Conservation (phyloP, 2,113 vertebrate species). For the Boulengeromyrus knoepffleri region DNA sequence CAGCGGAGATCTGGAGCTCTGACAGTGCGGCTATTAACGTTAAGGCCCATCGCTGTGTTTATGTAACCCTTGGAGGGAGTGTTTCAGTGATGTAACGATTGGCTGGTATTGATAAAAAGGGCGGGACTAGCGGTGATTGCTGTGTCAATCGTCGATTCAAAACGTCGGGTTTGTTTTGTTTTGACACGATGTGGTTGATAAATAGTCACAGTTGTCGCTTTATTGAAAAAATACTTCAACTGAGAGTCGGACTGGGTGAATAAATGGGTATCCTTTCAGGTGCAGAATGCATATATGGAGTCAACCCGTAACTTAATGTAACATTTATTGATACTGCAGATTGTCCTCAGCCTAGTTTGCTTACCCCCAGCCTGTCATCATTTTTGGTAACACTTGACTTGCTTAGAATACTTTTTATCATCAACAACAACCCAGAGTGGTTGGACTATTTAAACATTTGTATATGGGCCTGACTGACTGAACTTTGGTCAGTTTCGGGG, state of each 20-base stretch:
- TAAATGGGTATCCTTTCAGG: neutral
- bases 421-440: neutral
- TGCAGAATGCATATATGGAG: neutral
- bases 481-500: neutral
- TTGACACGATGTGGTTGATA: slow-evolving; percentile 1
- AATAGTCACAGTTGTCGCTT: neutral
- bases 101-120: slow-evolving; percentile 68
- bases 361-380: neutral
- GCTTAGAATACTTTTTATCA: neutral
- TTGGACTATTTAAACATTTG: neutral
- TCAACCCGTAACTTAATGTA: neutral
- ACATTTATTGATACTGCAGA: neutral
- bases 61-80: slow-evolving; percentile 62
- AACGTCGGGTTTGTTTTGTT: slow-evolving; percentile 21
- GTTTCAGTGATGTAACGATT: slow-evolving; percentile 56
- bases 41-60: slow-evolving; percentile 47
- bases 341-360: neutral
- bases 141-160: slow-evolving; percentile 38
- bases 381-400: neutral
- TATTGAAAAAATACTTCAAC: neutral
- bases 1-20: slow-evolving; percentile 3
- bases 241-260: neutral
- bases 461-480: neutral
- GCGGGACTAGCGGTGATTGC: slow-evolving; percentile 63
- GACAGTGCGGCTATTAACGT: slow-evolving; percentile 28